These are phyloP conservation scores for Luidia sarsii DNA, from an alignment of 53 echinoderm and acorn worm genomes.

Conservation along the genomic window DNA sequence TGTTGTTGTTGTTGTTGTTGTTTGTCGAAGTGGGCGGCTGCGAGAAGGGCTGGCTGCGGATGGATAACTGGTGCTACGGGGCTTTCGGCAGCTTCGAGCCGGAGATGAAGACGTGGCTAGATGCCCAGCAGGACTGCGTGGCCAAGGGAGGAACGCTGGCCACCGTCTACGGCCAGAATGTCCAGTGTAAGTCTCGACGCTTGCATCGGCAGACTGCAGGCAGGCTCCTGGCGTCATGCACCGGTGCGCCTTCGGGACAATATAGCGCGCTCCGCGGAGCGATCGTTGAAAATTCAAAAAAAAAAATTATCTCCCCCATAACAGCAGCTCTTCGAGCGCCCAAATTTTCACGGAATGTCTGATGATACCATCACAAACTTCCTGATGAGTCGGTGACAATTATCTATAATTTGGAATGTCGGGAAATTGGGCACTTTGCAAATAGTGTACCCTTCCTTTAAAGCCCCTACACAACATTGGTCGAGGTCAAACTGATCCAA, in stretches of 20 bases:
- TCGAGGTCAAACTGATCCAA: no score
- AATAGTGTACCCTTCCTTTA: no score
- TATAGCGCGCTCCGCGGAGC: not conserved
- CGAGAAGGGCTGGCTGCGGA: conserved; percentile 39
- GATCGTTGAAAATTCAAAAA: no score
- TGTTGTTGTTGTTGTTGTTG: no score
- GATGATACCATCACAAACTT: no score
- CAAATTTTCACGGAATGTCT: no score
- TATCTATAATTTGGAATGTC: no score
- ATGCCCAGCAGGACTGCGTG: conserved; percentile 27
- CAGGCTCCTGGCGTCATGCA: not conserved
- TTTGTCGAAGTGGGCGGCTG: conserved; percentile 33
- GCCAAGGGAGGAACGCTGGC: conserved; percentile 24
- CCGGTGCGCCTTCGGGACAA: not conserved
- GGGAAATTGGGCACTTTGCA: no score
- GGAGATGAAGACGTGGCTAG: not conserved
- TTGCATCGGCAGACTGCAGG: not conserved
- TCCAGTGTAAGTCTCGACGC: conserved; percentile 19
- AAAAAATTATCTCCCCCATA: no score
- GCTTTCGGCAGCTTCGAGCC: conserved; percentile 23
- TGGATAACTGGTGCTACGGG: conserved; percentile 43
- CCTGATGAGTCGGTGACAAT: no score
- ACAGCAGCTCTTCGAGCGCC: no score
- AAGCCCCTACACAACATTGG: no score
- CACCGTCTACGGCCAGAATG: conserved; percentile 45